phyloP scores from a whole-genome alignment of 1,140 invertebrate species.

The Drosophila lacertosa region DNA sequence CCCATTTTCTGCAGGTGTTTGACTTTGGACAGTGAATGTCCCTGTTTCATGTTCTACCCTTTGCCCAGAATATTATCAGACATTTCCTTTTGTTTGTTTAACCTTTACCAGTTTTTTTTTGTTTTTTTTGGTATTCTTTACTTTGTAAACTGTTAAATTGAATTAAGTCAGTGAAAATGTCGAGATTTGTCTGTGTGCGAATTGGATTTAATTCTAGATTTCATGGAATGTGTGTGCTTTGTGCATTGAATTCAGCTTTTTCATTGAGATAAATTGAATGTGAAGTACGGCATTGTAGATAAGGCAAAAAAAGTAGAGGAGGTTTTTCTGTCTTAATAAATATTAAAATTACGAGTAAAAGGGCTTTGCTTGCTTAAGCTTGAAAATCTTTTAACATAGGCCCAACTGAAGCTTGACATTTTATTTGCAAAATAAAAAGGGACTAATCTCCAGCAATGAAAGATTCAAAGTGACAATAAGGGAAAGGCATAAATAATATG shows the following conservation, averaged over 20 bases:
- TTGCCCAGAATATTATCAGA: constrained; percentile 57
- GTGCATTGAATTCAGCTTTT: constrained; percentile 24
- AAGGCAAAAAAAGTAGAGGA: background rate
- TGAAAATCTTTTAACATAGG: background rate
- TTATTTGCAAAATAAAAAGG: background rate
- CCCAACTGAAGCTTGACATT: background rate
- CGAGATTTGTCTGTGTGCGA: constrained; percentile 49
- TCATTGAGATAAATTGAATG: constrained; percentile 29
- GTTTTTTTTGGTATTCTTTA: background rate
- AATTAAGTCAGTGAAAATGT: constrained; percentile 60
- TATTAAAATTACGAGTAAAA: background rate
- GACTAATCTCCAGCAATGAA: background rate
- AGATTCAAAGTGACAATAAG: too few relatives aligned
- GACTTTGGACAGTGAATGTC: constrained; percentile 55
- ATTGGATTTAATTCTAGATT: constrained; percentile 48
- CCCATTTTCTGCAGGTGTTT: constrained; percentile 65
- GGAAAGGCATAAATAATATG: background rate
- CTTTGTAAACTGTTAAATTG: constrained; percentile 53
- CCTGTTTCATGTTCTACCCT: constrained; percentile 12
- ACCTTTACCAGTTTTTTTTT: constrained; percentile 23
- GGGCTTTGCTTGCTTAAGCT: background rate
- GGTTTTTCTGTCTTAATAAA: constrained; percentile 4
- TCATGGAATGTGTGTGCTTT: constrained; percentile 34
- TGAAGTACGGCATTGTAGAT: background rate
- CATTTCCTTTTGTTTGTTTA: constrained; percentile 46